Evolutionary conservation across 2,113 vertebrate genomes (phyloP), one percentile per base, ranked within the genome.

Genomic region (Zingel zingel): DNA sequence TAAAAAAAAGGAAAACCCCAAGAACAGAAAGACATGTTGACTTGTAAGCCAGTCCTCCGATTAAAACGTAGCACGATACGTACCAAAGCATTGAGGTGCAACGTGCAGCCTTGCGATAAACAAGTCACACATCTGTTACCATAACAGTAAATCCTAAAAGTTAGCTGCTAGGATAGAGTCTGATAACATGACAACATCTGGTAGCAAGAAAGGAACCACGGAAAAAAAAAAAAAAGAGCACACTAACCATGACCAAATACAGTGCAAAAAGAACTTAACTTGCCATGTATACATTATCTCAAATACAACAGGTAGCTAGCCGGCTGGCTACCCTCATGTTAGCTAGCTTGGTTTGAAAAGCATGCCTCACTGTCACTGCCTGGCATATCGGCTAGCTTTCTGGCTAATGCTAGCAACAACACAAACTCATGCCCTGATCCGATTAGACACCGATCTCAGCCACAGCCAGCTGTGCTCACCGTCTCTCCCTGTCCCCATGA

Each of bases 401-500:
- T 2, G 63, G 89, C 89, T 89, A 90, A 83, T 23, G 82, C 53
- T 88, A 89, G 81, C 79, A 53, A 19, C 82, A 74, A 64, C 68
- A 76, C 16, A 50, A 36, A 70, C 39, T 62, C 43, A 36, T 36
- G 36, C 4, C 21, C 5, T 16, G 16, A 13, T 64, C 36, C 33
- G 50, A 19, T 14, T 1, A 11, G 16, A 27, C 47, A 50, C 43
- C 2, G 0, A 39, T 1, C 18, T 18, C 18, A 3, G 27, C 5
- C 43, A 25, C 36, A 6, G 1, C 36, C 14, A 1, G 51, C n/a
- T 3, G 0, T 6, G 84, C 96, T 97, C 96, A 99, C 98, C 98
- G 93, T 99, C 98, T 96, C 98, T 96, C 82, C 97, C 96, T 43
- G 98, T 99, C 87, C 98, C 98, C 98, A 99, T 99, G 71, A 99